phyloP scores from a whole-genome alignment of 2,113 vertebrate genomes.

The Zosterops japonicus region DNA sequence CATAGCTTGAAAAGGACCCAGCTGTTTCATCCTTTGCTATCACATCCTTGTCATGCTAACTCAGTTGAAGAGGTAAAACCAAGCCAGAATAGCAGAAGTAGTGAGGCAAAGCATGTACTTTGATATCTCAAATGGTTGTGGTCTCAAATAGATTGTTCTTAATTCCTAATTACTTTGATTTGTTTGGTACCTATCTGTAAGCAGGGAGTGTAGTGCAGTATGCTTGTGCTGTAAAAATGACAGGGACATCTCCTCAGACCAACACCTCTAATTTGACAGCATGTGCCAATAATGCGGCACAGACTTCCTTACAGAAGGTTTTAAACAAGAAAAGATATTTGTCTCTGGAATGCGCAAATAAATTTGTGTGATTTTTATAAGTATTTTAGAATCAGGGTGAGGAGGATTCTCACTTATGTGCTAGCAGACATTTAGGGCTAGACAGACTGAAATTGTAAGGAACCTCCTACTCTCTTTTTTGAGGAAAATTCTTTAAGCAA shows the following conservation, averaged over 20 bases:
- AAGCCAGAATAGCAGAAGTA: neutral
- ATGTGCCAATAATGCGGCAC: neutral
- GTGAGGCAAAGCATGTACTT: neutral
- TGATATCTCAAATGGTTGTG: neutral
- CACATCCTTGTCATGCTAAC: neutral
- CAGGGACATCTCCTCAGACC: rapidly evolving
- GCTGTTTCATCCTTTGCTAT: neutral
- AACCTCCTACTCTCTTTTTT: neutral
- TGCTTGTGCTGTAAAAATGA: neutral
- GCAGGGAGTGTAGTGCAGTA: rapidly evolving
- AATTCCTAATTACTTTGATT: neutral
- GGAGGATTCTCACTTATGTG: neutral
- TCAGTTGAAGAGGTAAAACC: neutral
- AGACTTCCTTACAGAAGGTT: neutral
- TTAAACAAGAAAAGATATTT: neutral
- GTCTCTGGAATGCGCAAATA: neutral
- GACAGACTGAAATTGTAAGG: neutral
- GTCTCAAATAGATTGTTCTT: neutral
- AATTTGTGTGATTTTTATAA: neutral
- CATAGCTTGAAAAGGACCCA: neutral
- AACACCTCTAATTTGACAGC: neutral
- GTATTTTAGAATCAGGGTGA: neutral
- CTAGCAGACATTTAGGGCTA: neutral
- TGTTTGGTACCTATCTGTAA: neutral
- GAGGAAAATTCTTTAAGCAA: neutral